These are phyloP conservation scores for Drosophila ohnishii DNA, from an alignment of 1,140 invertebrate genomes.

Conservation along the genomic window DNA sequence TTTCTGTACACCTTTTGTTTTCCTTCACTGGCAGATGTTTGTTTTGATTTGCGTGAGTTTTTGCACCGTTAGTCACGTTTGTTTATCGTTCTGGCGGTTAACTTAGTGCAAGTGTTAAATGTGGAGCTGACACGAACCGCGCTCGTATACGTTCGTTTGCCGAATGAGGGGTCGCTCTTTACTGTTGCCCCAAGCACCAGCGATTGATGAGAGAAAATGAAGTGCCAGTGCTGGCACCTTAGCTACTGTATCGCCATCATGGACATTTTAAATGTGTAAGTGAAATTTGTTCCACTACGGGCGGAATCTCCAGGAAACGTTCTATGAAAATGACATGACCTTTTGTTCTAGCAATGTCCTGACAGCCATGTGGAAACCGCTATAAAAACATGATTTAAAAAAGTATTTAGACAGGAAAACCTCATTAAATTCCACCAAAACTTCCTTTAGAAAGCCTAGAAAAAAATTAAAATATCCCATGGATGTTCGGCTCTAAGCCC, in stretches of 20 bases:
- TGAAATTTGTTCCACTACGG: not conserved
- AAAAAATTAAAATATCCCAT: not conserved
- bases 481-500: not conserved
- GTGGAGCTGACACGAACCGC: slow-evolving; percentile 42
- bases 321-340: no score
- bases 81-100: slow-evolving; percentile 37
- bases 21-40: slow-evolving; percentile 45
- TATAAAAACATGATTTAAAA: not conserved
- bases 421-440: not conserved
- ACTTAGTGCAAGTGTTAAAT: not conserved
- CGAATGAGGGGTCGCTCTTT: slow-evolving; percentile 39
- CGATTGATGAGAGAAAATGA: not conserved
- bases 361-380: no score
- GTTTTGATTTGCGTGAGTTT: slow-evolving; percentile 29
- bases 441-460: no score
- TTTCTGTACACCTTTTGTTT: slow-evolving; percentile 28
- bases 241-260: slow-evolving; percentile 1
- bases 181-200: slow-evolving; percentile 5
- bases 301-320: not conserved
- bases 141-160: slow-evolving; percentile 40
- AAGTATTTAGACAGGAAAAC: not conserved
- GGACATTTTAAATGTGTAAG: not conserved
- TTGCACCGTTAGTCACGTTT: slow-evolving; percentile 47
- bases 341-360: no score
- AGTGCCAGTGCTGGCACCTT: not conserved